Percentiles rank a stretch among this genome's conserved stretches.
These are phyloP conservation scores for Zaprionus davidi DNA, from an alignment of 1,140 invertebrate species.

Conservation along the genomic window DNA sequence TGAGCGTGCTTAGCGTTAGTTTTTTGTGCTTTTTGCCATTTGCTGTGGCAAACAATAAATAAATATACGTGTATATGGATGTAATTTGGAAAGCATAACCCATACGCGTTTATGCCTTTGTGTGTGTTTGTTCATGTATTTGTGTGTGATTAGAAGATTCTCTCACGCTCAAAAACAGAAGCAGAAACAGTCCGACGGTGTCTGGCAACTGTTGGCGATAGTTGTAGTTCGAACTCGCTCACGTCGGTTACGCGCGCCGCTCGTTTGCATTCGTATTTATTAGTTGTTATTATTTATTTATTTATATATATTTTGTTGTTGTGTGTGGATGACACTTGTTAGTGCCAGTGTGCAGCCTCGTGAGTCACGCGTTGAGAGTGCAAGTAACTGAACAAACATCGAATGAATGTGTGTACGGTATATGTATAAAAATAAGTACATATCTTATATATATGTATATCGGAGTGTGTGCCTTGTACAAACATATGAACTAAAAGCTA, in stretches of 20 bases:
- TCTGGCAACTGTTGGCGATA: conserved; percentile 46
- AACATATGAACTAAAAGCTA: conserved; percentile 25
- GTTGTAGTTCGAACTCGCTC: conserved; percentile 54
- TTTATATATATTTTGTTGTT: conserved; percentile 18
- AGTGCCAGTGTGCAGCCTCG: conserved; percentile 25
- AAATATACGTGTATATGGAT: conserved; percentile 37
- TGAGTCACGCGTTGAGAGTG: conserved; percentile 47
- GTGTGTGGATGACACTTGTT: conserved; percentile 51
- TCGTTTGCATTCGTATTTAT: conserved; percentile 31
- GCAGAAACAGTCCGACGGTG: conserved; percentile 36
- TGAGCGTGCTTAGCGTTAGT: conserved; percentile 33
- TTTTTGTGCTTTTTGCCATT: conserved; percentile 52
- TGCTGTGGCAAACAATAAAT: conserved; percentile 51
- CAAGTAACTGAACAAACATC: conserved; percentile 25
- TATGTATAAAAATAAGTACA: conserved; percentile 10
- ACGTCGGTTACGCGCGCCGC: conserved; percentile 47
- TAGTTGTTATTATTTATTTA: conserved; percentile 46
- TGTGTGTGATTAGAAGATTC: conserved; percentile 54
- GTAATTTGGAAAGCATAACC: conserved; percentile 51
- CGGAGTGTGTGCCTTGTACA: conserved; percentile 12
- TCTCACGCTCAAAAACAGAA: conserved; percentile 44
- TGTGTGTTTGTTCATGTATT: conserved; percentile 21
- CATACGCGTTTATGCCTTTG: conserved; percentile 9
- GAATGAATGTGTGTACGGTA: background rate
- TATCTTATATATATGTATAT: conserved; percentile 10